Base-by-base conservation (phyloP, 2,797 vertebrate species). In the Xiphorhynchus erythropygius region DNA sequence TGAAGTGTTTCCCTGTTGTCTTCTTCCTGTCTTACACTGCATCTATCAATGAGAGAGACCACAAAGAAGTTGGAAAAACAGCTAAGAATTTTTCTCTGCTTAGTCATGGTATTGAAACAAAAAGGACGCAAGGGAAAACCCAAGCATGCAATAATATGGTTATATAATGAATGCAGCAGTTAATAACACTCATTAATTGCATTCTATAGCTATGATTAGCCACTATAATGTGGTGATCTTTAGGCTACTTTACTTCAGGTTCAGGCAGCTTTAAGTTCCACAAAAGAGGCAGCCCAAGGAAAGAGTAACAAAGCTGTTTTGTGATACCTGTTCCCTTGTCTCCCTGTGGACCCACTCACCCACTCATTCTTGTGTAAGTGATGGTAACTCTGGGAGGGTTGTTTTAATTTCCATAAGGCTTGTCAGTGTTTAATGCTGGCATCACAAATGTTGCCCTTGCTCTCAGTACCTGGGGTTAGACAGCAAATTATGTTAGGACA, bases 81-180 rank as follows among this genome's bases (percentile, higher is more conserved):
- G 18, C 60, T 67, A 55, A 68, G 69, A 89, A 64, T 89, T 67
- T 89, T 83, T 67, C 13, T 62, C 7, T 2, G 3, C 33, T 80
- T 68, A 92, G 63, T 87, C 92, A 89, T 0, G 2, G 11, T 68
- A 86, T 18, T 76, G 80, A 90, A 95, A 84, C 46, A 92, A 57
- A 28, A 79, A 52, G 70, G 56, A 84, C 2, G 0, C 50, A 87
- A 92, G 71, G 63, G 87, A 95, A 93, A 93, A 80, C 49, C 28
- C 30, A 65, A 64, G 47, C 30, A 64, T 32, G 68, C 30, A 64
- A 68, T 74, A 75, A 37, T 39, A n/a, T 80, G 71, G 37, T 82
- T 74, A 67, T 71, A 57, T 60, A 87, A 67, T 62, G 52, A 92
- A 89, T 18, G 21, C 46, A 83, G 14, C 33, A 49, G 56, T 59